Evolutionary conservation across 2,888 invertebrate genomes (phyloP), one percentile per base, ranked within the genome.

Genomic region (Liopterus haemorrhoidalis): DNA sequence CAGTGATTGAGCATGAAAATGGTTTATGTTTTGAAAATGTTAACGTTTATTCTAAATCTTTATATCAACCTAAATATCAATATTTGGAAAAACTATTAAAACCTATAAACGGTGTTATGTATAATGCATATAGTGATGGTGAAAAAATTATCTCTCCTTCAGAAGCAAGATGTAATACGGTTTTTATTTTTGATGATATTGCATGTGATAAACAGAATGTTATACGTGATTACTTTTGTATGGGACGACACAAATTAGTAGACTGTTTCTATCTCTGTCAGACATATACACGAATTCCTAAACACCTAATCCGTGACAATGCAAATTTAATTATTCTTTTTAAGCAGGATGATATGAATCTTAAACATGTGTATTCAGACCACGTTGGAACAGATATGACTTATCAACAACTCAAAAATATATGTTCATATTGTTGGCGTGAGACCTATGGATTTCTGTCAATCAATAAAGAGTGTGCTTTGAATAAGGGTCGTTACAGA

Each of bases 161-260:
- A 8, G 43, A 55, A 19, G 57, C 59, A 2, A 52, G 54, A 52
- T 25, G 41, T 38, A 55, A 59, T 50, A 61, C 61, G n/a, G 52
- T 65, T 8, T 55, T 66, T 41, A 62, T 66, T 39, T 65, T 66
- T 48, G 63, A 65, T 52, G 63, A 65, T 56, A 57, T 65, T 15
- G 55, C 58, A 11, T 62, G 60, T 37, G 60, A 58, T 22, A 57
- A 58, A 32, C 58, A 59, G 46, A 46, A 54, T 21, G 54, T 51
- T 18, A 56, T 64, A n/a, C 47, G 55, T 47, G 49, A 49, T 9
- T 61, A 57, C 47, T 64, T 61, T 48, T 54, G 57, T 52, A 59
- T 53, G 56, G 57, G 60, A 4, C 50, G 63, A 18, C 62, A 63
- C 52, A 56, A 52, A 12, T 22, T 52, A 25, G 53, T 64, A n/a